A percentile compares a stretch with the other conserved stretches of the same genome.
phyloP scores from a whole-genome alignment of 1,140 invertebrate species.

The Drosophila lini region DNA sequence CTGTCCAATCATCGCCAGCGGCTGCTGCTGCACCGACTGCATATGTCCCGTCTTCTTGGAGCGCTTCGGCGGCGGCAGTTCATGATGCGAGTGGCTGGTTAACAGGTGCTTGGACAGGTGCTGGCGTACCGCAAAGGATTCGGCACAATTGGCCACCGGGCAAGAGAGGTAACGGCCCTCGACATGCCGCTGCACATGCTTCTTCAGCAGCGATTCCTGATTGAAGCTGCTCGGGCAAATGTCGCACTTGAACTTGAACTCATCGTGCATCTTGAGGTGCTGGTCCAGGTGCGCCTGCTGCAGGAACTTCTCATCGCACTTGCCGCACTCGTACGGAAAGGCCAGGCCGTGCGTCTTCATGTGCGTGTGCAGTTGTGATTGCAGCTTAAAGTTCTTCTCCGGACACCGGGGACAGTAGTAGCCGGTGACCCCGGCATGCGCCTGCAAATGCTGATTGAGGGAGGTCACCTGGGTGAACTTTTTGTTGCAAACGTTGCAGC shows the following conservation, averaged over 20 bases:
- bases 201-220: conserved; percentile 82
- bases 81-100: conserved; percentile 79
- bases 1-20: conserved; percentile 77
- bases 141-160: conserved; percentile 79
- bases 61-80: conserved; percentile 81
- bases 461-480: conserved; percentile 84
- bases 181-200: conserved; percentile 83
- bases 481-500: conserved; percentile 83
- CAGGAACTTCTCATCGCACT: conserved; percentile 84
- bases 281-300: conserved; percentile 83
- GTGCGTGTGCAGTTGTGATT: conserved; percentile 83
- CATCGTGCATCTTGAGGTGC: conserved; percentile 82
- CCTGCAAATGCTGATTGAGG: conserved; percentile 83
- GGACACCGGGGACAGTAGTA: conserved; percentile 83
- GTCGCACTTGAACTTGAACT: conserved; percentile 83
- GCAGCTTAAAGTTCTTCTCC: conserved; percentile 84
- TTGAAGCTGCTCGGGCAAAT: conserved; percentile 83
- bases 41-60: conserved; percentile 75
- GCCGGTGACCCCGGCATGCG: conserved; percentile 82
- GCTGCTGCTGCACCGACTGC: conserved; percentile 70
- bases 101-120: conserved; percentile 83
- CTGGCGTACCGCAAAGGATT: conserved; percentile 83
- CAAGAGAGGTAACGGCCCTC: conserved; percentile 82
- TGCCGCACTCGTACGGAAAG: conserved; percentile 81
- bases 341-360: conserved; percentile 83